Evolutionary conservation across 2,113 vertebrate species (phyloP), one percentile per base, ranked within the genome.

Genomic region (Candoia aspera): DNA sequence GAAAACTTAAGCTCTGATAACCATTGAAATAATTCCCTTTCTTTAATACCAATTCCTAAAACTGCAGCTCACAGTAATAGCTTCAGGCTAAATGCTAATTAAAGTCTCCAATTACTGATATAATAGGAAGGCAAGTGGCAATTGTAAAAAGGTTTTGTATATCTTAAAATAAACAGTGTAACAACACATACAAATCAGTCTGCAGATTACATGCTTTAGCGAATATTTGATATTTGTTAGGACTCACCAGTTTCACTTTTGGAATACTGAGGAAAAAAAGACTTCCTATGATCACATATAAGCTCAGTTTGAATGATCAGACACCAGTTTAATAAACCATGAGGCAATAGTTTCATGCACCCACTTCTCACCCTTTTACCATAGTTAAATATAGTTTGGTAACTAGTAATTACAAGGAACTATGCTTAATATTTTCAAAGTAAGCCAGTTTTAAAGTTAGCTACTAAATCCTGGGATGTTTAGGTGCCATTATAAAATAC

Each of bases 21-120:
- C 12, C 84, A 3, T 3, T 83, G 89, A 94, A 11, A 89, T 55
- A 24, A 13, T 92, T 85, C 49, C 9, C 49, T 37, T 1, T 86
- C 53, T 83, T 84, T 83, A 90, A 54, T 94, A 94, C 29, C 83
- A 88, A 87, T 49, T 90, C 0, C 42, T 88, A 93, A 94, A 87
- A 17, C 42, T 90, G 64, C 24, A 90, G 24, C 15, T 83, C 55
- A 62, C 10, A 37, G 21, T 83, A 62, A 88, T 84, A 87, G 29
- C 37, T 94, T 93, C 42, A 59, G n/a, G 46, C 21, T 90, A 93
- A 79, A 94, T 93, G 24, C 49, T 87, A 92, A 37, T 91, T 94
- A 89, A 33, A 93, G 90, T 23, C 92, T 93, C 91, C 83, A 60
- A 87, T 79, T 12, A 0, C 64, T 95, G 87, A 68, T 88, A 94